Evolutionary conservation across 2,113 vertebrate genomes (phyloP), one percentile per base, ranked within the genome.

Genomic region (Daphoenositta chrysoptera): DNA sequence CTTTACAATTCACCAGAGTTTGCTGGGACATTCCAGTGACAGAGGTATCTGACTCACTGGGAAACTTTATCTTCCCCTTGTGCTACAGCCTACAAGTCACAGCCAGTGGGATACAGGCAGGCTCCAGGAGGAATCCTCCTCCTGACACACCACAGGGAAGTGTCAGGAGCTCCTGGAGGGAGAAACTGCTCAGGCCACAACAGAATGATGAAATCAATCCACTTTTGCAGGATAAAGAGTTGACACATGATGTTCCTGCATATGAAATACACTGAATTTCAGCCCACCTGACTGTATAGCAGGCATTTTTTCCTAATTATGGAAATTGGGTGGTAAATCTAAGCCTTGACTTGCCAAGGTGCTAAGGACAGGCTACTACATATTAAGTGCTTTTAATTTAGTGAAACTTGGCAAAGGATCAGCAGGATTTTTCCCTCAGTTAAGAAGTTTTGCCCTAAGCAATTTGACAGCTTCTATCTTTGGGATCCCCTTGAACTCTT

Each of bases 401-500:
- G 42, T 31, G 47, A 42, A 69, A 85, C 6, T 73, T 70, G 73
- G 66, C 13, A 4, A 57, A 88, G 50, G 39, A 86, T 78, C 56
- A 89, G 64, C 69, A 92, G 86, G 14, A 84, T 78, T 94, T 70
- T 73, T 56, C 31, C 68, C 56, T 54, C 69, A 28, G 40, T 88
- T 53, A 60, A 83, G 82, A 64, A 44, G 57, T 89, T 89, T 88
- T 81, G 64, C 86, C 70, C 88, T 48, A 60, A 95, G 86, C 60
- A 84, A 82, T 73, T 54, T 94, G 83, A 88, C 86, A 95, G 89
- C 37, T 92, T 90, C 94, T 83, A 80, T 90, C 79, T 85, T 91
- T 58, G 85, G 58, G 88, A 83, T 86, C 69, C 93, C 50, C 87
- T 92, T 88, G 56, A 95, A 96, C 89, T 76, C 73, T 77, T 73